These are phyloP conservation scores for Platyura marginata DNA, from an alignment of 1,140 invertebrate genomes.

Conservation along the genomic window DNA sequence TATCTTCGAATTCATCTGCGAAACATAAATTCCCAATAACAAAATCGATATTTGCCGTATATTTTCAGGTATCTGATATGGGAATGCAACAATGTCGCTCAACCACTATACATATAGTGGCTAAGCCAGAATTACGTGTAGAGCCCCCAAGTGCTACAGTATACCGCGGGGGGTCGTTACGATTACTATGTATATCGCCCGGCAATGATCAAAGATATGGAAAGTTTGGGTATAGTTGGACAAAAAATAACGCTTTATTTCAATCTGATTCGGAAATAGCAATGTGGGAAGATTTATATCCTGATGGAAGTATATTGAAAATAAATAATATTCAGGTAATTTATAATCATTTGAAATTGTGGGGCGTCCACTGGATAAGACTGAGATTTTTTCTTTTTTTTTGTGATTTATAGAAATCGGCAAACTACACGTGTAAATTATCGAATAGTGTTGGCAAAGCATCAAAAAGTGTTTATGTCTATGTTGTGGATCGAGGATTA, in stretches of 20 bases:
- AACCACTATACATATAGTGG: constrained; percentile 40
- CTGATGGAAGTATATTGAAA: constrained; percentile 56
- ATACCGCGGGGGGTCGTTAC: constrained; percentile 33
- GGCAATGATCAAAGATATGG: constrained; percentile 32
- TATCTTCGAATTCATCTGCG: not conserved
- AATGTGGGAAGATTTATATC: constrained; percentile 63
- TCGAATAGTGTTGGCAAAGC: constrained; percentile 33
- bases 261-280: constrained; percentile 46
- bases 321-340: constrained; percentile 51
- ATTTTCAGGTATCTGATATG: constrained; percentile 40
- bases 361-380: too few relatives aligned
- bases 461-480: constrained; percentile 35
- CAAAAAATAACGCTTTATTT: constrained; percentile 49
- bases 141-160: constrained; percentile 54
- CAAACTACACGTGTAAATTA: constrained; percentile 37
- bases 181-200: constrained; percentile 40
- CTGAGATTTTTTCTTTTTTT: not conserved
- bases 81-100: constrained; percentile 55
- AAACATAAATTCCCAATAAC: not conserved
- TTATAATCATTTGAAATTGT: too few relatives aligned
- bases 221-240: constrained; percentile 61
- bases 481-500: constrained; percentile 35
- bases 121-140: constrained; percentile 46
- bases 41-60: too few relatives aligned
- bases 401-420: constrained; percentile 31